Percentiles rank a stretch among this genome's conserved stretches.
Conservation (phyloP, 2,113 vertebrate genomes). For the Noturus placidus region DNA sequence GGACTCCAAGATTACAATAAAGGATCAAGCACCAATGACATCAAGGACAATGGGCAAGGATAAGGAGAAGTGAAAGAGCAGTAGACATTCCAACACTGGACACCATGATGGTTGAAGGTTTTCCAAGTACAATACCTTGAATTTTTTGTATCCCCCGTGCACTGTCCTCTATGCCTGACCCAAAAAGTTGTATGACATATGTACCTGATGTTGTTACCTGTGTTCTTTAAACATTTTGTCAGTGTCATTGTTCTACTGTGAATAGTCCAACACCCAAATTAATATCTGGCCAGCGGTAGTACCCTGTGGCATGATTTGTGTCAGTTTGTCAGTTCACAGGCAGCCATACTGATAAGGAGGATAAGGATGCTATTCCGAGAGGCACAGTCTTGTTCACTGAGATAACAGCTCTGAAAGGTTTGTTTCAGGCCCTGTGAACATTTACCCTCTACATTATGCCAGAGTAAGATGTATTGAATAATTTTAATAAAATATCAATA, state of each 20-base stretch:
- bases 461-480: background rate
- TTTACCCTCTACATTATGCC: background rate
- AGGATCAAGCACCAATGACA: background rate
- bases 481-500: background rate
- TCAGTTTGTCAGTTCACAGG: slow-evolving; percentile 10
- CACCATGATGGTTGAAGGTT: background rate
- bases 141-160: background rate
- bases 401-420: slow-evolving; percentile 15
- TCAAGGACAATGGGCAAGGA: background rate
- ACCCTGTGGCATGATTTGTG: background rate
- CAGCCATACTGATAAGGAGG: slow-evolving; percentile 31
- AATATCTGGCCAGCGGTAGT: too few species aligned
- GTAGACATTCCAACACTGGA: background rate
- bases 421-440: slow-evolving; percentile 23
- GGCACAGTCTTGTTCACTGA: slow-evolving; percentile 19
- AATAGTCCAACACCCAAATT: background rate
- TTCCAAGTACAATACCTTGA: background rate
- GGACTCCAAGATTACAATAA: background rate
- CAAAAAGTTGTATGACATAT: background rate
- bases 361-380: slow-evolving; percentile 48
- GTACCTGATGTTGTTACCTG: background rate
- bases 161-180: background rate
- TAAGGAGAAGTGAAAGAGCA: background rate
- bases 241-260: background rate
- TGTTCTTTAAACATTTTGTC: background rate